Evolutionary conservation across 1,140 invertebrate genomes (phyloP).

Genomic region (Psilanteris sp.): DNA sequence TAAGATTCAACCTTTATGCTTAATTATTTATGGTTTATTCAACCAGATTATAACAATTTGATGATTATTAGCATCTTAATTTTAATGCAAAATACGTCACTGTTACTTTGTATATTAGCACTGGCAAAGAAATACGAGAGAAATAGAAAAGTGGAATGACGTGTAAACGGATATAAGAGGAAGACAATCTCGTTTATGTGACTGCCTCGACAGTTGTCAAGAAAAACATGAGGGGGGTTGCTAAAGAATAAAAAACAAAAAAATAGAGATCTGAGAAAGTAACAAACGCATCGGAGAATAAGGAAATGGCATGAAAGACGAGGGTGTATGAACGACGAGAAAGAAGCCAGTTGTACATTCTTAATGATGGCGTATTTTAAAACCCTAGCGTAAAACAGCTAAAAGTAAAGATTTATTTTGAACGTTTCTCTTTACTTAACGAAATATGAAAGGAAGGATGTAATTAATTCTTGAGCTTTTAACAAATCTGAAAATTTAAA

Average conservation of each 20-base stretch:
- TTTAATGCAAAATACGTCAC: slow-evolving; percentile 28
- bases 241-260: slow-evolving; percentile 24
- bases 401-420: slow-evolving; percentile 45
- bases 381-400: slow-evolving; percentile 27
- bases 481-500: slow-evolving; percentile 8
- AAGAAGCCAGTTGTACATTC: slow-evolving; percentile 41
- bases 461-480: slow-evolving; percentile 33
- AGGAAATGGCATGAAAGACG: slow-evolving; percentile 48
- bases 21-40: too few species aligned
- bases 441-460: slow-evolving; percentile 23
- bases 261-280: slow-evolving; percentile 31
- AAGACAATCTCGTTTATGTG: slow-evolving; percentile 54
- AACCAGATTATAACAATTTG: too few species aligned
- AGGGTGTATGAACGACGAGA: slow-evolving; percentile 26
- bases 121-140: slow-evolving; percentile 30
- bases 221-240: slow-evolving; percentile 36
- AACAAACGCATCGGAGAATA: slow-evolving; percentile 54
- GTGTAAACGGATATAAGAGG: slow-evolving; percentile 54
- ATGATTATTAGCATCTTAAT: slow-evolving; percentile 38
- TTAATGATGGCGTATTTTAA: slow-evolving; percentile 48
- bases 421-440: slow-evolving; percentile 14
- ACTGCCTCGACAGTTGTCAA: slow-evolving; percentile 47
- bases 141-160: slow-evolving; percentile 46
- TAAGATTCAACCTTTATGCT: too few species aligned
- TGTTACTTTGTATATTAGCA: slow-evolving; percentile 40